Evolutionary conservation across 1,140 invertebrate genomes (phyloP), one percentile per base, ranked within the genome.

Genomic region (Drosophila setifemur): DNA sequence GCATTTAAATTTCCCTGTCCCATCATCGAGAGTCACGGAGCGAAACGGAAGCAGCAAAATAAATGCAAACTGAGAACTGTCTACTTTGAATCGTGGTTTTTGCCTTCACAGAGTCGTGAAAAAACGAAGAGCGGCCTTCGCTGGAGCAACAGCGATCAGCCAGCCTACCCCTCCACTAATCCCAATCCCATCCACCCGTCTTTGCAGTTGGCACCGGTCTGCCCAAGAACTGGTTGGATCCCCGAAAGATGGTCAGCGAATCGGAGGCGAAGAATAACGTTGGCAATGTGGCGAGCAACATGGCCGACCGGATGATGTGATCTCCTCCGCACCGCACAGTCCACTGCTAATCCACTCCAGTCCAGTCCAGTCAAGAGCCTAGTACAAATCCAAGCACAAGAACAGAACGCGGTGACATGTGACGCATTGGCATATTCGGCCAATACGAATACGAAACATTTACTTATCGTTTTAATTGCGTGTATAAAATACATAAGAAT

Each of bases 401-500:
- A 57, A 44, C 23, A 58, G 40, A 19, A 45, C 21, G 23, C 21
- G 37, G n/a, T 8, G 47, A 37, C 40, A 25, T 25, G 4, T 37
- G 19, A 21, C 42, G 23, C 23, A n/a, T n/a, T 44, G 47, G 21
- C 44, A 33, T n/a, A n/a, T 42, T 48, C 52, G 66, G 58, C 71
- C 60, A 73, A 74, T 74, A 67, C 60, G 71, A 79, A 64, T 85
- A 76, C 72, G 75, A 86, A 81, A 86, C 81, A 86, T 72, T 76
- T 64, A 86, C 81, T 86, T 87, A 85, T 71, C 64, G 64, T 53
- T 73, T 76, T 86, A 87, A 86, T 86, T 87, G 82, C 67, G 67
- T 87, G 82, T 86, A 86, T 81, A 86, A 87, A 86, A 86, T 86
- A 87, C 82, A 86, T 86, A 86, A 81, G 81, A 86, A 86, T 87